Evolutionary conservation across 2,888 invertebrate species (phyloP).

Genomic region (Erynnis tages): DNA sequence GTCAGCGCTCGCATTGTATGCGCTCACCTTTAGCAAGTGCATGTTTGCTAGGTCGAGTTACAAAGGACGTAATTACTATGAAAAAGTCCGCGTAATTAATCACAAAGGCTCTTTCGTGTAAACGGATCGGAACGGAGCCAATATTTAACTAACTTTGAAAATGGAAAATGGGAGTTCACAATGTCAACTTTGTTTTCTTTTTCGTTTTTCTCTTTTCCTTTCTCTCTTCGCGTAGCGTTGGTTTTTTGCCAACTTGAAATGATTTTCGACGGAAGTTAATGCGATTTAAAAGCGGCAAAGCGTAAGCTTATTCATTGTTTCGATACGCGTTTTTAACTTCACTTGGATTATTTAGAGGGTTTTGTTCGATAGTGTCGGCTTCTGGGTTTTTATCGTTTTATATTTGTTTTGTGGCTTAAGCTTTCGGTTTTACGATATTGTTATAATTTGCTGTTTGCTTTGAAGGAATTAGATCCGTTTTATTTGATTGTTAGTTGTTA

Average conservation of each 20-base stretch:
- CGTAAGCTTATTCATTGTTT: slow-evolving; percentile 31
- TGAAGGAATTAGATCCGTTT: too few species aligned
- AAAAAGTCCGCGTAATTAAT: slow-evolving; percentile 38
- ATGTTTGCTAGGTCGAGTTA: slow-evolving; percentile 40
- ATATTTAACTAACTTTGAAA: slow-evolving; percentile 38
- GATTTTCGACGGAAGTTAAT: slow-evolving; percentile 36
- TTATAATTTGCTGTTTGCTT: too few species aligned
- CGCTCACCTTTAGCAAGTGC: slow-evolving; percentile 36
- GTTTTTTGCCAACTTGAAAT: slow-evolving; percentile 39
- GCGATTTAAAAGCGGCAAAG: slow-evolving; percentile 35
- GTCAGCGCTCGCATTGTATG: slow-evolving; percentile 3
- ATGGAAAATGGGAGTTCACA: slow-evolving; percentile 33
- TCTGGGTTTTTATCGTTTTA: too few species aligned
- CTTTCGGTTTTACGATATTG: too few species aligned
- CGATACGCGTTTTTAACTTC: slow-evolving; percentile 18
- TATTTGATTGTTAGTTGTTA: too few species aligned
- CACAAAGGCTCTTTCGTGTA: slow-evolving; percentile 36
- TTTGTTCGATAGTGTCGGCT: too few species aligned
- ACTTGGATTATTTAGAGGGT: too few species aligned
- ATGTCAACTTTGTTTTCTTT: slow-evolving; percentile 34
- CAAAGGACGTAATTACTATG: slow-evolving; percentile 42
- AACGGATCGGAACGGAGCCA: slow-evolving; percentile 35
- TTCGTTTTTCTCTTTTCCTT: slow-evolving; percentile 23
- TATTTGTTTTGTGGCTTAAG: too few species aligned
- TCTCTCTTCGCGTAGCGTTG: slow-evolving; percentile 30